Evolutionary conservation across 1,140 invertebrate genomes (phyloP).

Genomic region (Tetramorium parvispinum): DNA sequence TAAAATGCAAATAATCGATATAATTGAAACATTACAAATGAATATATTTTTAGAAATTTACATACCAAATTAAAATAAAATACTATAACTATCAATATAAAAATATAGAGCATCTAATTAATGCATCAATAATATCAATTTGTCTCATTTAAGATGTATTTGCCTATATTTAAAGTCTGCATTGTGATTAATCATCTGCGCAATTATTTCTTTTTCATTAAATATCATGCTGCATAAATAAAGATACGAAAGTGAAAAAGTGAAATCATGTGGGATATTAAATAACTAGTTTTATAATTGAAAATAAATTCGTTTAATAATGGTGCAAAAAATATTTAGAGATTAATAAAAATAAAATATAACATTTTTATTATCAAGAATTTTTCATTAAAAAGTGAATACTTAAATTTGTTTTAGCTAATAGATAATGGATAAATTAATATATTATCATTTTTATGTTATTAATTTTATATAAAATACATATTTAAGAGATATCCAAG

Average conservation of each 20-base stretch:
- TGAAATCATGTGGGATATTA: slow-evolving; percentile 17
- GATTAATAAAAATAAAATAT: slow-evolving; percentile 20
- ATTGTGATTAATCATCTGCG: neutral
- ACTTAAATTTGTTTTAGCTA: neutral
- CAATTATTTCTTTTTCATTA: slow-evolving; percentile 11
- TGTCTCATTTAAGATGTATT: slow-evolving; percentile 12
- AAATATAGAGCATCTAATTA: slow-evolving; percentile 10
- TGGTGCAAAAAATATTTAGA: slow-evolving; percentile 11
- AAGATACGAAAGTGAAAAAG: neutral
- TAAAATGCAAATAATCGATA: slow-evolving; percentile 31
- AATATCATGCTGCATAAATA: neutral
- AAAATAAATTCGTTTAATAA: slow-evolving; percentile 17
- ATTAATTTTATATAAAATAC: slow-evolving; percentile 27
- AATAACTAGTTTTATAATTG: slow-evolving; percentile 24
- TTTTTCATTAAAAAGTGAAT: slow-evolving; percentile 8
- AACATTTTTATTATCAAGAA: neutral
- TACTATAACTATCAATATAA: slow-evolving; percentile 33
- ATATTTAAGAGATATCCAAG: slow-evolving; percentile 30
- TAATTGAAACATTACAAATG: neutral
- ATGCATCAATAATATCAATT: slow-evolving; percentile 33
- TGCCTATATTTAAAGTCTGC: neutral
- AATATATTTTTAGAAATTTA: slow-evolving; percentile 14
- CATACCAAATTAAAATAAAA: slow-evolving; percentile 48
- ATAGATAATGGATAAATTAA: slow-evolving; percentile 25
- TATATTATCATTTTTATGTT: slow-evolving; percentile 29